Base-by-base conservation (phyloP, 37 sponge, comb jelly and placozoan genomes). In the Beroe forskalii region DNA sequence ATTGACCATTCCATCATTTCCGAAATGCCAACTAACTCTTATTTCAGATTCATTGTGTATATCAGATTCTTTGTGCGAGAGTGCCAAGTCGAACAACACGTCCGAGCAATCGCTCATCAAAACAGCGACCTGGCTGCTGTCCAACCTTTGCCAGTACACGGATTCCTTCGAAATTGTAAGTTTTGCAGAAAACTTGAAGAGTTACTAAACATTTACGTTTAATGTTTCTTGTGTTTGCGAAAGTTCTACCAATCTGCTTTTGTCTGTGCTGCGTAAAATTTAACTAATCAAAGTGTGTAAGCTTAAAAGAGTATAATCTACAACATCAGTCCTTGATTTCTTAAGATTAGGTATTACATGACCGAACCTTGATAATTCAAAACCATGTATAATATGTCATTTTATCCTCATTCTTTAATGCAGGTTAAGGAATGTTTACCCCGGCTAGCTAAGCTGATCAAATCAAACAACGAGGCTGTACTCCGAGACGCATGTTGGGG, bases 91-190 rank as follows among this genome's bases (percentile, higher is more conserved):
- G 30, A 80, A 80, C 86, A 80, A 80, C 86, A 80, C 86, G 4
- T 80, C 86, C 9, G 86, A 80, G 30, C 86, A 80, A 25, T 80
- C 86, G 25, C 48, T 80, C 14, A 80, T 80, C 23, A 80, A 80
- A 23, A 80, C 86, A 80, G 86, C 86, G 40, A 80, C 86, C 27
- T 80, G 86, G 86, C 40, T 80, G 4, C 55, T 80, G 30, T 80
- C 86, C 17, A 80, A 80, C 55, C 55, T 80, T 40, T 80, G 86
- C 40, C 86, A 80, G 20, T 80, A 80, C 86, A 80, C 86, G 0
- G 86, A 80, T 48, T 80, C 86, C 9, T 80, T 80, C 86, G 86
- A 80, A 80, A 80, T 80, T 80, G 86, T 80, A 27, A 80, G 86
- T 72, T 33, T 8, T n/a, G n/a, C n/a, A n/a, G n/a, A n/a, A n/a